Base-by-base conservation (phyloP, 2,888 invertebrate genomes). In the Pelosia muscerda region DNA sequence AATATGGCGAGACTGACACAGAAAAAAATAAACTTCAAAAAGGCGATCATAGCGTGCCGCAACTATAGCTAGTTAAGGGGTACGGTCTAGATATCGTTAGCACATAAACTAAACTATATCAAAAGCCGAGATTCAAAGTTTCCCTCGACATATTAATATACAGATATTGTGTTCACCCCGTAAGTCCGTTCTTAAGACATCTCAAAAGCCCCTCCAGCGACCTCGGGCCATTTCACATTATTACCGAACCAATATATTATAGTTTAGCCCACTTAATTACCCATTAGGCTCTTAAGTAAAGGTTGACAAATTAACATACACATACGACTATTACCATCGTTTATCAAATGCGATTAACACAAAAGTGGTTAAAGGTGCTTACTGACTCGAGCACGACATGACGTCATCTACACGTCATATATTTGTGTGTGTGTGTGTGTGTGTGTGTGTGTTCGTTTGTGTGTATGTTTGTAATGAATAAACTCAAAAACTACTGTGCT, bases 281-380 rank as follows among this genome's bases (percentile, higher is more conserved):
- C 79, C 42, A 73, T 71, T 81, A 79, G 68, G 68, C 81, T 63
- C 66, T 79, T 79, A 81, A 79, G 81, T 76, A 76, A 76, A 72
- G 79, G 79, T 74, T 81, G 79, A 79, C 79, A 79, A 79, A 79
- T 81, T 79, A 79, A 79, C 79, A 79, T 68, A 72, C 72, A 74
- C 61, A 60, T 28, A 22, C 25, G 42, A n/a, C 65, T 56, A 71
- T 64, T 66, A 59, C 61, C 26, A 38, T 68, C 71, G 57, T 79
- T 73, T 81, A 81, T 79, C 81, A 79, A 72, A 65, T 63, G 77
- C 57, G 77, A 81, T 81, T 79, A 81, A 72, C 77, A 76, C 53
- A 42, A 57, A 62, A 42, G 55, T 49, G 38, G 28, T 64, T 60
- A 60, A 68, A 56, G 68, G 68, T 56, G 15, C 23, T 55, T 9